Evolutionary conservation across 2,113 vertebrate genomes (phyloP), one percentile per base, ranked within the genome.

Genomic region (Phalacrocorax carbo): DNA sequence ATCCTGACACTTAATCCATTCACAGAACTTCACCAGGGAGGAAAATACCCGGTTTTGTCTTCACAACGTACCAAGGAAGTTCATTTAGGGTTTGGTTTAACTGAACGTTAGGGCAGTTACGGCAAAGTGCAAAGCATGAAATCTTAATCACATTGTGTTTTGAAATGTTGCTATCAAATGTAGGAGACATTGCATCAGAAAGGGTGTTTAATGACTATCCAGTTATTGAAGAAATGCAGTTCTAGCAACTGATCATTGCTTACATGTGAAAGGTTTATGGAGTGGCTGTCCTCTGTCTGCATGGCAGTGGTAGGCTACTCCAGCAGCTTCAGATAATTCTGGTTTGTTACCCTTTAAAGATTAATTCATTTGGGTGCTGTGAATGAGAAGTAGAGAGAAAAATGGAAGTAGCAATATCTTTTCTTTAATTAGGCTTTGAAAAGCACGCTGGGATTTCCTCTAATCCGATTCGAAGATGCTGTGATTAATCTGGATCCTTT

Each of bases 401-500:
- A 65, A 68, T 87, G 19, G 55, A 77, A 52, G 9, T 22, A 69
- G 9, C 72, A 52, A 16, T 95, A 49, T 88, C 18, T 77, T 94
- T 94, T 86, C 29, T 89, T 94, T 82, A 9, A 69, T 81, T 64
- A 99, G 99, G 99, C 98, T 40, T 84, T 99, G 90, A 99, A 99
- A 97, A 99, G 99, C 62, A 99, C 98, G 0, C 95, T 99, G 97
- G 99, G 99, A 10, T 99, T 99, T 61, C 99, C 99, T 36, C 94
- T 99, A 40, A 98, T 99, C 88, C 98, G 99, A 5, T 99, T 99
- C 95, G 99, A 99, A 96, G 99, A 99, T 17, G 99, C 99, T 4
- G 98, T 99, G 96, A 99, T 99, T 86, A 99, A 99, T 93, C 98
- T 99, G 98, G 99, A 99, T 86, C 99, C 99, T 2, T 99, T 99